Evolutionary conservation across 2,888 invertebrate species (phyloP).

Genomic region (Mesochorus sp.): DNA sequence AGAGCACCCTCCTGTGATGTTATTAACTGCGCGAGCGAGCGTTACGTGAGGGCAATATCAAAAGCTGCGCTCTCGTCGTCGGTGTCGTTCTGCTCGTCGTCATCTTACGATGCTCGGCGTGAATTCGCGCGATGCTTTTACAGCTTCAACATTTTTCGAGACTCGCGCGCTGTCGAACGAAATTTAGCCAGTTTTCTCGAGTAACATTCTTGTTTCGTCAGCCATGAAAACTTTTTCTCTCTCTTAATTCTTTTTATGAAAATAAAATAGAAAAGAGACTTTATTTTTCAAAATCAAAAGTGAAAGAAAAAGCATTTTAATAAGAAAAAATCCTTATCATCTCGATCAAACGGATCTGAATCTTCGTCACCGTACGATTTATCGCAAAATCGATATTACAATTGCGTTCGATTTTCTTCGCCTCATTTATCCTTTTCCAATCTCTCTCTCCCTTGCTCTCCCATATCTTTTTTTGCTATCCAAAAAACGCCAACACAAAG

Average conservation of each 20-base stretch:
- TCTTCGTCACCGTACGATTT: not conserved
- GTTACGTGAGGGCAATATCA: slow-evolving; percentile 68
- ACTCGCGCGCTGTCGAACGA: slow-evolving; percentile 49
- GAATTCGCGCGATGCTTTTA: slow-evolving; percentile 26
- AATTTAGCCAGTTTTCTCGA: slow-evolving; percentile 35
- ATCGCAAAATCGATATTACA: not conserved
- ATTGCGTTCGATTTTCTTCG: not conserved
- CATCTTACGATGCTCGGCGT: slow-evolving; percentile 31
- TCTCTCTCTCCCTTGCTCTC: not conserved
- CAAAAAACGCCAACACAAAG: not conserved
- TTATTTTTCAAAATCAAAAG: too few species aligned
- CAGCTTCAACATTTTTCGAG: slow-evolving; percentile 21
- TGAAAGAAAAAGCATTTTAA: too few species aligned
- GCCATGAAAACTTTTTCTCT: not conserved
- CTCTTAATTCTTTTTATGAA: not conserved
- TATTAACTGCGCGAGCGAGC: slow-evolving; percentile 71
- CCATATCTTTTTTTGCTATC: not conserved
- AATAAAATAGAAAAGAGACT: too few species aligned
- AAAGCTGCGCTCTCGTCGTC: slow-evolving; percentile 46
- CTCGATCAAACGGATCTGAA: too few species aligned
- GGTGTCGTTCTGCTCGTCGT: slow-evolving; percentile 34
- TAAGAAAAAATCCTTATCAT: too few species aligned
- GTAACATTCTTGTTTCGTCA: slow-evolving; percentile 8
- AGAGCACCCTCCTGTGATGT: slow-evolving; percentile 68
- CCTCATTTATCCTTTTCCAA: not conserved